Evolutionary conservation across 2,888 invertebrate genomes (phyloP), one percentile per base, ranked within the genome.

Genomic region (Drosophila heteroneura): DNA sequence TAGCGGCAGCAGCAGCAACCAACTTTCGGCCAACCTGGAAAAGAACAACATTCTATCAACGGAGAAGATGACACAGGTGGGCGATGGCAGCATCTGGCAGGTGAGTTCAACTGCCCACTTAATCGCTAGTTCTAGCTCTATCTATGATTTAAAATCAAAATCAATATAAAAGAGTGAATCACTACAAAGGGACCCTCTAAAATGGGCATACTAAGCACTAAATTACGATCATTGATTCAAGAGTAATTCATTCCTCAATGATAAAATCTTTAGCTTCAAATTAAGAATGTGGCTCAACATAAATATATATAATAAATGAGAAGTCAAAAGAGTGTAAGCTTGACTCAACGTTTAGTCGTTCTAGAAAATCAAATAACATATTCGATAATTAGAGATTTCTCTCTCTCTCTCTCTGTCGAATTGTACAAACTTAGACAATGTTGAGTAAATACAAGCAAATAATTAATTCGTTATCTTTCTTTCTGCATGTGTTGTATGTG

Each of bases 41-140:
- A 95, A 94, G 90, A 95, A 95, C 58, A 78, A 79, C 91, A 94
- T 97, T 41, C 97, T 97, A 93, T 97, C 97, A 60, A 97, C 97
- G 51, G 97, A 97, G 92, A 97, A 97, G 93, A 97, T 97, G 95
- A 97, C 97, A 6, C 97, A 97, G 94, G 97, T 97, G 80, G 95
- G 96, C 54, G 96, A 96, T 91, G 96, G 96, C 58, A 96, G 96
- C 90, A 95, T 96, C 77, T 96, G 96, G 96, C 95, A 95, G 92
- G 94, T 95, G 76, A 93, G 89, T 72, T 52, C 10, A 26, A 47
- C 16, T 47, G 4, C 16, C 47, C 26, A 12, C n/a, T 41, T 41
- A 41, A 41, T 10, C 41, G 41, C 41, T 5, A 1, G 2, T 44
- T n/a, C 44, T 2, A 41, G 12, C n/a, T 12, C n/a, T 12, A 12